These are phyloP conservation scores for Meiosimyza decipiens DNA, from an alignment of 2,888 invertebrate genomes.

Conservation along the genomic window DNA sequence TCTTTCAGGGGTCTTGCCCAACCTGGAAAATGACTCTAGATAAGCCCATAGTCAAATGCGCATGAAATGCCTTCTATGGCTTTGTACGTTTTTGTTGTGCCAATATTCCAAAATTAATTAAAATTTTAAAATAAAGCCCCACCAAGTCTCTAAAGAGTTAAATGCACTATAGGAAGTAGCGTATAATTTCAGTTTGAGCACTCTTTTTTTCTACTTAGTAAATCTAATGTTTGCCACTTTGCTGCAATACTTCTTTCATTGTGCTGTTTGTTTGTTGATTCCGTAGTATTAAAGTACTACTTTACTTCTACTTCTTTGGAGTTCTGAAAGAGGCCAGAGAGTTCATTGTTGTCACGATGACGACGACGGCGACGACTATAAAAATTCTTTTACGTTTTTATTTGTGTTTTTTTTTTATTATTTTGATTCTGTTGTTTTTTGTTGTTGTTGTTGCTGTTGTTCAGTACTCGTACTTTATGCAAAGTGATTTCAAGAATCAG, in stretches of 20 bases:
- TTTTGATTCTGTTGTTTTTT: neutral
- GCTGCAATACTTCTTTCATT: neutral
- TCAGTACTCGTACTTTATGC: slow-evolving; percentile 2
- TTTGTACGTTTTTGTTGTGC: too few species aligned
- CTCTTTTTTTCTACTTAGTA: neutral
- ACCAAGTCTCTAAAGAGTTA: too few species aligned
- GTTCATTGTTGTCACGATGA: slow-evolving; percentile 49
- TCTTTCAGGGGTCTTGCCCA: too few species aligned
- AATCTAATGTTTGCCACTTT: slow-evolving; percentile 14
- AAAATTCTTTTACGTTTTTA: slow-evolving; percentile 1
- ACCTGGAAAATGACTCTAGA: too few species aligned
- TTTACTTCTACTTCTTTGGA: neutral
- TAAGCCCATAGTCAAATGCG: too few species aligned
- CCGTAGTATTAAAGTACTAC: neutral
- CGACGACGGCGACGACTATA: slow-evolving; percentile 30
- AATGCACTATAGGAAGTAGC: too few species aligned
- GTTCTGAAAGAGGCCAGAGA: slow-evolving; percentile 46
- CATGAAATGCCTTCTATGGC: too few species aligned
- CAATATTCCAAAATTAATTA: too few species aligned
- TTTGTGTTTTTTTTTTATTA: neutral
- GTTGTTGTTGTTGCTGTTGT: neutral
- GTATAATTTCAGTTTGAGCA: neutral
- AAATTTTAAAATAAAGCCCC: too few species aligned
- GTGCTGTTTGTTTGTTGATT: neutral
- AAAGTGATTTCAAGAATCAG: slow-evolving; percentile 33